Conservation (phyloP, 2,113 vertebrate genomes). For the Albula glossodonta region DNA sequence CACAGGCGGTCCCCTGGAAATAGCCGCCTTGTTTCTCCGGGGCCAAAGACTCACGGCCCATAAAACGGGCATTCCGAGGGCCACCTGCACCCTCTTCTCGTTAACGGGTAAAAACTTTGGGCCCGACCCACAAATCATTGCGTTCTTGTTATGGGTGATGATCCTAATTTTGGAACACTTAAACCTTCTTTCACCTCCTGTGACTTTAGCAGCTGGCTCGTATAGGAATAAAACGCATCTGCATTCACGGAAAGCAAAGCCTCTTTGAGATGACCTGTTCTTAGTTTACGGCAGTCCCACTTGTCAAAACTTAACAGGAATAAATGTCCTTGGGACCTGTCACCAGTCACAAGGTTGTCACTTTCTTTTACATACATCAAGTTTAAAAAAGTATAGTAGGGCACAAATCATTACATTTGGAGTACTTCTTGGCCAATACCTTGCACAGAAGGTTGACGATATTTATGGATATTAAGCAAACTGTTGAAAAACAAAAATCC, state of each 20-base stretch:
- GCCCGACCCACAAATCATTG: slow-evolving; percentile 38
- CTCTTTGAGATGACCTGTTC: slow-evolving; percentile 4
- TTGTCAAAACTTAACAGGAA: background rate
- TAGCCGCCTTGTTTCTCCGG: slow-evolving; percentile 31
- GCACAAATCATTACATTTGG: background rate
- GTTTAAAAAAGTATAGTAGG: background rate
- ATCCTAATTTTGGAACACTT: slow-evolving; percentile 29
- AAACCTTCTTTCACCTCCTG: slow-evolving; percentile 27
- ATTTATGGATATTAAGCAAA: background rate
- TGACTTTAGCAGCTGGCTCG: slow-evolving; percentile 22
- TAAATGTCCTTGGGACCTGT: background rate
- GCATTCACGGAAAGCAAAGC: background rate
- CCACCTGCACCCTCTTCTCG: slow-evolving; percentile 31
- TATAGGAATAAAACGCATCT: slow-evolving; percentile 19
- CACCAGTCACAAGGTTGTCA: background rate
- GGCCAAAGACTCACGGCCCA: slow-evolving; percentile 20
- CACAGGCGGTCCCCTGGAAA: slow-evolving; percentile 21
- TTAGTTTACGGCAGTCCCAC: background rate
- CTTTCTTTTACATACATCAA: background rate
- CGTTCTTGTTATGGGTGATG: slow-evolving; percentile 30
- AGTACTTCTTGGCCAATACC: background rate
- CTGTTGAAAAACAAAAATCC: background rate
- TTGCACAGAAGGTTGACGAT: background rate
- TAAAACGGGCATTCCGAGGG: slow-evolving; percentile 6
- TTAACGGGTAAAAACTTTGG: slow-evolving; percentile 24